Conservation (phyloP, 2,113 vertebrate genomes). For the Tachysurus fulvidraco region DNA sequence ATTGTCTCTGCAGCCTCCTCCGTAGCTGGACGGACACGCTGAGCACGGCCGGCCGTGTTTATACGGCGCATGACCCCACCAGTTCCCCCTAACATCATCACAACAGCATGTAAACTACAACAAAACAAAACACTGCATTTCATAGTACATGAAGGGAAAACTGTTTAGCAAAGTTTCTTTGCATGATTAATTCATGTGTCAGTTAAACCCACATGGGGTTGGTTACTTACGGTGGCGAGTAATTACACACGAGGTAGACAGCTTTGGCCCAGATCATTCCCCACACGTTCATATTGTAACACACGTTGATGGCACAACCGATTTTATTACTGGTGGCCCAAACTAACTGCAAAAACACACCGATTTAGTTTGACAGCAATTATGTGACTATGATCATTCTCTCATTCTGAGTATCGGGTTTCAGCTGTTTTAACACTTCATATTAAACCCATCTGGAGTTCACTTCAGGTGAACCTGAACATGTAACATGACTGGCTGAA, state of each 20-base stretch:
- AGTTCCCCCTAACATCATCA: conserved; percentile 82
- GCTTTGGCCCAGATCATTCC: conserved; percentile 98
- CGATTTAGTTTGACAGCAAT: not conserved
- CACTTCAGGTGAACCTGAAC: not conserved
- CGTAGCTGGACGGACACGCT: conserved; percentile 93
- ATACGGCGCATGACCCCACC: conserved; percentile 97
- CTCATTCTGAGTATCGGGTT: not conserved
- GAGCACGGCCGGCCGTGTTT: conserved; percentile 91
- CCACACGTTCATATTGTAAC: conserved; percentile 99
- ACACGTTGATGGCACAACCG: conserved; percentile 95
- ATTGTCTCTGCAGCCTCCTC: conserved; percentile 92
- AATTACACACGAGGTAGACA: conserved; percentile 97
- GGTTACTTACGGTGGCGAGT: conserved; percentile 92
- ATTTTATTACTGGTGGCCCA: conserved; percentile 97
- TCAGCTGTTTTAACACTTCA: not conserved
- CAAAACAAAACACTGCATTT: no score
- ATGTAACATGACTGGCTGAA: not conserved
- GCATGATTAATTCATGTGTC: not conserved
- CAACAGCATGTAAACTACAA: not conserved
- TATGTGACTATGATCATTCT: not conserved
- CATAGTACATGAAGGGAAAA: not conserved
- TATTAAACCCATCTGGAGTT: not conserved
- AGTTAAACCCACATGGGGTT: not conserved
- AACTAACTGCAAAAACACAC: conserved; percentile 79
- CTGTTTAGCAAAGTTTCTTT: not conserved